Base-by-base conservation (phyloP, 2,797 vertebrate species). In the Arremon aurantiirostris region DNA sequence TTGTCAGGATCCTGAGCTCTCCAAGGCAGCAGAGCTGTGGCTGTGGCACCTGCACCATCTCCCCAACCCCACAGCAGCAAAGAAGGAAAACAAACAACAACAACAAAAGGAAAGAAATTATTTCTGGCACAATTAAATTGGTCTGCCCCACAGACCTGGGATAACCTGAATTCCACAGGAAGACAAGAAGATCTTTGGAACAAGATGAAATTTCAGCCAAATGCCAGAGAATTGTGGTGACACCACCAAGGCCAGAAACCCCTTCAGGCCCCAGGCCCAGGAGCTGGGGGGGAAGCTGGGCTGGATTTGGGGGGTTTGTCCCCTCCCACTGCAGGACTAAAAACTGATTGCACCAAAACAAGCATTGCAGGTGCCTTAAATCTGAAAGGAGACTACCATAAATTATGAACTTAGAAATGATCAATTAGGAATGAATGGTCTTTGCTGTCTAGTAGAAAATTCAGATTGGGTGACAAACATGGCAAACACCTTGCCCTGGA, bases 301-400 rank as follows among this genome's bases (percentile, higher is more conserved):
- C 1, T 2, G 22, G 20, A 4, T 3, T 46, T 9, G 9, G 32
- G 47, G 27, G 9, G 1, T 5, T 57, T 18, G 8, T 26, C 21
- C 14, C 9, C 14, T 56, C 41, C 15, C 34, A 20, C 35, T 44
- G 6, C 2, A 24, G 53, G 32, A 42, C 11, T 35, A 49, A 7
- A 65, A 64, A 42, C 12, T 18, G 41, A 89, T 41, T 41, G 28
- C 32, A 49, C 55, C 11, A 63, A 82, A 90, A 77, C 9, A 72
- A 82, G 37, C 7, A 4, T 4, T 76, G 5, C 3, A 44, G 8
- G 5, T 11, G 23, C 3, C 16, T 84, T 49, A 68, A 82, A 46
- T 46, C 41, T 72, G 20, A 24, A 9, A 66, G 56, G 34, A 69
- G 12, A 28, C 41, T 52, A 16, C 32, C 13, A 57, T 18, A 68